Conservation (phyloP, 2,797 vertebrate genomes). For the Gobionotothen gibberifrons region DNA sequence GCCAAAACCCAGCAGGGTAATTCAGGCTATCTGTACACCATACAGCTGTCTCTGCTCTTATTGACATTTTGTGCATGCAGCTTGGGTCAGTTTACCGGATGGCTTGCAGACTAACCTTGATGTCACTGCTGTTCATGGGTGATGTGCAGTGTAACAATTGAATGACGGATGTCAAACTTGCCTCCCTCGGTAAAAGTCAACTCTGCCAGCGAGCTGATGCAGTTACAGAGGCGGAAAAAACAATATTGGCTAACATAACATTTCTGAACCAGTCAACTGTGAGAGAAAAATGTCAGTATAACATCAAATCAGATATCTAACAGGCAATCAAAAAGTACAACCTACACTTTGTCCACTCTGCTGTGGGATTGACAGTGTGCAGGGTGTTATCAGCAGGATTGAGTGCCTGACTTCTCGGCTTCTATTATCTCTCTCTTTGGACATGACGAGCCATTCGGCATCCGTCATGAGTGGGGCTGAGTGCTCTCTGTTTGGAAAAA, state of each 20-base stretch:
- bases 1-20: slow-evolving; percentile 47
- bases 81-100: slow-evolving; percentile 47
- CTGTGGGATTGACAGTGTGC: slow-evolving; percentile 52
- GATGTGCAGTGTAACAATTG: slow-evolving; percentile 23
- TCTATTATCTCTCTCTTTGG: slow-evolving; percentile 74
- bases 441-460: slow-evolving; percentile 67
- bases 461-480: slow-evolving; percentile 61
- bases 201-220: slow-evolving; percentile 29
- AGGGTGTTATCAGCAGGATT: slow-evolving; percentile 65
- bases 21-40: slow-evolving; percentile 27
- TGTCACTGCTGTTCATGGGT: slow-evolving; percentile 30
- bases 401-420: slow-evolving; percentile 62
- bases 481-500: slow-evolving; percentile 36
- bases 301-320: slow-evolving; percentile 46
- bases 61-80: slow-evolving; percentile 51
- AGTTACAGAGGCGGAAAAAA: slow-evolving; percentile 26
- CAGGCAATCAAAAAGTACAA: slow-evolving; percentile 56
- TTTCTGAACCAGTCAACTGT: slow-evolving; percentile 20
- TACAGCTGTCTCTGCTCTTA: slow-evolving; percentile 55
- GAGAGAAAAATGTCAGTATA: slow-evolving; percentile 27
- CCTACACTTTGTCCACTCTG: slow-evolving; percentile 54
- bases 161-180: slow-evolving; percentile 43
- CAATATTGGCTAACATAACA: slow-evolving; percentile 25
- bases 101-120: slow-evolving; percentile 42
- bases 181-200: slow-evolving; percentile 25